phyloP scores from a whole-genome alignment of 2,888 invertebrate genomes.

The Polia nebulosa region DNA sequence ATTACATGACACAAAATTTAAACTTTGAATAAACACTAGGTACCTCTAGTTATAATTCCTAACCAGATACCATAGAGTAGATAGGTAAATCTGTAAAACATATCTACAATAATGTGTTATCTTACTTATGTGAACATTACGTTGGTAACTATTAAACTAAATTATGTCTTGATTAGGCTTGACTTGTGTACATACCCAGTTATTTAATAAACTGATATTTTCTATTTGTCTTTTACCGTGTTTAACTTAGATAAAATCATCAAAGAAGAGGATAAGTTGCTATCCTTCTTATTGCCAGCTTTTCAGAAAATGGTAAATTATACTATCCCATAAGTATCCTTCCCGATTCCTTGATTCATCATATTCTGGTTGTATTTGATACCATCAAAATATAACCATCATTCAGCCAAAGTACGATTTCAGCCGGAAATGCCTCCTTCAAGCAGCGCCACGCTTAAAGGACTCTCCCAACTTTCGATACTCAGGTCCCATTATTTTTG shows the following conservation, averaged over 20 bases:
- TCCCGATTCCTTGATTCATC: background rate
- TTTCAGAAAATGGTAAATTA: background rate
- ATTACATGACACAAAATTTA: background rate
- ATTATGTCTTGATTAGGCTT: slow-evolving; percentile 7
- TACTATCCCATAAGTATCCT: background rate
- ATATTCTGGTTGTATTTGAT: background rate
- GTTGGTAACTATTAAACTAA: background rate
- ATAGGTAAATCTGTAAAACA: background rate
- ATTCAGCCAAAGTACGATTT: background rate
- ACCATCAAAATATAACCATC: too few relatives aligned
- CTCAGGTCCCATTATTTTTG: too few relatives aligned
- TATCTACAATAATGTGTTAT: background rate
- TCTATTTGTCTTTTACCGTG: slow-evolving; percentile 15
- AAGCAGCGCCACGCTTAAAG: too few relatives aligned
- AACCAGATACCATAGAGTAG: background rate
- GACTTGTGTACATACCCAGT: slow-evolving; percentile 7
- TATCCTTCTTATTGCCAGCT: slow-evolving; percentile 8
- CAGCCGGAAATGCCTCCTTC: background rate
- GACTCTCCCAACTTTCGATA: too few relatives aligned
- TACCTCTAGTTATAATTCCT: background rate
- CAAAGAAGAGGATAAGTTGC: background rate
- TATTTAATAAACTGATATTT: background rate
- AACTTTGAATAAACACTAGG: background rate
- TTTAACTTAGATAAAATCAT: slow-evolving; percentile 28
- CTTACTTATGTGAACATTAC: background rate